A percentile compares a stretch with the other conserved stretches of the same genome.
Evolutionary conservation across 2,113 vertebrate genomes (phyloP).

Genomic region (Uria lomvia): DNA sequence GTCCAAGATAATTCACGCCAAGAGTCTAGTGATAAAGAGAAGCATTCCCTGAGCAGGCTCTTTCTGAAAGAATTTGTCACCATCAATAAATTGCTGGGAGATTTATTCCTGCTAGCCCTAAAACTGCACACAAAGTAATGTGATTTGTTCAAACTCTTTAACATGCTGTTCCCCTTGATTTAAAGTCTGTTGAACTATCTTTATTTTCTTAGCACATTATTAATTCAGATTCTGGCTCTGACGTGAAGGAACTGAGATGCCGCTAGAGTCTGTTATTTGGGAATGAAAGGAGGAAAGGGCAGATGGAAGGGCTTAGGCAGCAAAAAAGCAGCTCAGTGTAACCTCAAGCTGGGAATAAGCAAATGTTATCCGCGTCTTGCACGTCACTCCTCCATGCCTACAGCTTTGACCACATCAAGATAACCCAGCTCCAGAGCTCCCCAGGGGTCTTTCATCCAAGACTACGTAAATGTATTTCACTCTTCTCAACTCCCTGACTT

Average conservation of each 20-base stretch:
- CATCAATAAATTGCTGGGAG: not conserved
- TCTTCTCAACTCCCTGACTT: not conserved
- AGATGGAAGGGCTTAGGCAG: not conserved
- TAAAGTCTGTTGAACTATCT: constrained; percentile 29
- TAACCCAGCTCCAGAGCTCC: not conserved
- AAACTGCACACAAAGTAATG: not conserved
- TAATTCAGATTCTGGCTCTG: constrained; percentile 30
- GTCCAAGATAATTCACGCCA: not conserved
- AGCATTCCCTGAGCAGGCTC: not conserved
- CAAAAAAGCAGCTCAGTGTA: not conserved
- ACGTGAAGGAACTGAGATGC: not conserved
- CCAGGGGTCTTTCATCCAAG: not conserved
- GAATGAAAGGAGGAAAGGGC: not conserved
- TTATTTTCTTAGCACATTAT: constrained; percentile 48
- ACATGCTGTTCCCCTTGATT: constrained; percentile 37
- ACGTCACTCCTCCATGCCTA: not conserved
- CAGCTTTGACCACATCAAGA: not conserved
- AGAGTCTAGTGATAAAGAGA: not conserved
- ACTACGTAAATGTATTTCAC: fast-evolving
- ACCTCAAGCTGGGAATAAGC: not conserved
- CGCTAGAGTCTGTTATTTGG: not conserved
- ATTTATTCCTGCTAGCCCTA: constrained; percentile 21
- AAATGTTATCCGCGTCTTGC: not conserved
- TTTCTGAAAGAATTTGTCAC: not conserved
- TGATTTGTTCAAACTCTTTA: constrained; percentile 39